These are phyloP conservation scores for Grus americana DNA, from an alignment of 2,113 vertebrate genomes.

Conservation along the genomic window DNA sequence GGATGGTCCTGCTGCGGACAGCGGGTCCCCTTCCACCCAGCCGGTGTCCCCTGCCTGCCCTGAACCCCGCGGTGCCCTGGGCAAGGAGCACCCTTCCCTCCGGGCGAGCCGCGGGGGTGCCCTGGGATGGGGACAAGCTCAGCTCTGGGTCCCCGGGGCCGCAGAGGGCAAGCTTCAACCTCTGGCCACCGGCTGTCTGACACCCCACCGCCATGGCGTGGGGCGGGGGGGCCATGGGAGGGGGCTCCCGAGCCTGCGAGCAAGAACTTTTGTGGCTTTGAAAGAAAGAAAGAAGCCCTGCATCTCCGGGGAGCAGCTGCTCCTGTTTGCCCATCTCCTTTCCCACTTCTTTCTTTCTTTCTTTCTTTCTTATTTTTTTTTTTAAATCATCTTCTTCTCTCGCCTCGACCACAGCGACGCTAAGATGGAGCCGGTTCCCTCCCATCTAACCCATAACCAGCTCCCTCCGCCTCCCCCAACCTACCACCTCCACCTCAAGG, in stretches of 20 bases:
- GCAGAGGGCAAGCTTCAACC: background rate
- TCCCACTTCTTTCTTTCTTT: background rate
- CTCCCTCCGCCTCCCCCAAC: background rate
- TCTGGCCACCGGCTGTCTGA: background rate
- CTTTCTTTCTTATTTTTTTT: background rate
- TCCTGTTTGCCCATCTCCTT: background rate
- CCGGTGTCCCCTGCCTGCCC: background rate
- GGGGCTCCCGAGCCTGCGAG: background rate
- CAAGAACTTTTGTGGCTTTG: background rate
- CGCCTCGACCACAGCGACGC: background rate
- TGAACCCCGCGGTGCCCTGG: accelerated
- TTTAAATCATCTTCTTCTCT: background rate
- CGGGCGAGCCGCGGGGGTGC: accelerated
- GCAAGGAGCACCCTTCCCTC: background rate
- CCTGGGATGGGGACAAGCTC: background rate
- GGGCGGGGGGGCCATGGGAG: background rate
- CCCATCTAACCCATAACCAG: background rate
- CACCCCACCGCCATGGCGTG: accelerated
- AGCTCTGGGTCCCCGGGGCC: background rate
- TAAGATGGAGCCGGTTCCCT: constrained; percentile 11
- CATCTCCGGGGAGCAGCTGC: background rate
- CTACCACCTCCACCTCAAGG: background rate
- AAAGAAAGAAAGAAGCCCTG: background rate
- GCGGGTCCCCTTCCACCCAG: background rate
- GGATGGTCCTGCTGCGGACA: background rate